Evolutionary conservation across 2,113 vertebrate genomes (phyloP), one percentile per base, ranked within the genome.

Genomic region (Montifringilla adamsi): DNA sequence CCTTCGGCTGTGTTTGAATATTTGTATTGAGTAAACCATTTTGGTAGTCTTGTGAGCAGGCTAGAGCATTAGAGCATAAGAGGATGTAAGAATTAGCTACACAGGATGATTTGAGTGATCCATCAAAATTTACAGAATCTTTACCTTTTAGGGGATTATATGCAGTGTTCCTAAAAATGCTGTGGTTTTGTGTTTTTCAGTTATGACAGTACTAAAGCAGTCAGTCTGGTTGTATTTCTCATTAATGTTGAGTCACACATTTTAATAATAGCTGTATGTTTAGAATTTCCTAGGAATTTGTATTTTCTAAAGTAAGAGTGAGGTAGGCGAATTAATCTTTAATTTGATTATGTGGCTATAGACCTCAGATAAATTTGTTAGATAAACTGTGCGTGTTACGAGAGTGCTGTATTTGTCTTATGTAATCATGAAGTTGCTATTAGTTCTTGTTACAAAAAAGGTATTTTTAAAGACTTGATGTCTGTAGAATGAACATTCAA

Each of bases 241-340:
- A 31, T 86, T 76, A 80, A 70, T 59, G 27, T 93, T 82, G 91
- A 94, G 87, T 94, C 72, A 83, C 50, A 13, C 84, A 27, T 89
- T 90, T 91, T 85, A 89, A 86, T 88, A 93, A 81, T 70, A 93
- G 70, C 67, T 84, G 43, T 83, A 91, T 83, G 63, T 93, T 95
- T 79, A 93, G 83, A 80, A 55, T 95, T 94, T 95, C 92, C 68
- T 63, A 55, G 44, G 67, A 84, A 88, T 96, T 91, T 93, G 20
- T 67, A 47, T 21, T 88, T 95, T 70, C 75, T 95, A 77, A 59
- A 94, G 78, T 55, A 91, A 95, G 82, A 11, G 2, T 26, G 63
- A 76, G 72, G 75, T 76, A 84, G 87, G 67, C 74, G 9, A 95
- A 94, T 91, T 93, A 70, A 59, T 87, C 75, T 88, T 84, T 79